Base-by-base conservation (phyloP, 2,113 vertebrate species). In the Salvator merianae region DNA sequence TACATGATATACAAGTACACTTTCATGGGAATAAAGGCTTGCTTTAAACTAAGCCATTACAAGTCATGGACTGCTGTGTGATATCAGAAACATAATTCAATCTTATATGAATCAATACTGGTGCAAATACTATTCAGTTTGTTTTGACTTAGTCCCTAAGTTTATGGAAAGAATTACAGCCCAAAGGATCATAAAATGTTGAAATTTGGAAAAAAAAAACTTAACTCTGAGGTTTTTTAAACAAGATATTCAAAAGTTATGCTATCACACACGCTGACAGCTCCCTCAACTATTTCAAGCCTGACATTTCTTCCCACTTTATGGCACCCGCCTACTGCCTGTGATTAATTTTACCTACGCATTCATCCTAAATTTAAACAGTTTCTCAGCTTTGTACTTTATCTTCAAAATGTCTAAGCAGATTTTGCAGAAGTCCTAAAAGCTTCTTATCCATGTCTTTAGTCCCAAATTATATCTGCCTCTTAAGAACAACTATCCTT, bases 321-420 rank as follows among this genome's bases (percentile, higher is more conserved):
- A 16, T n/a, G 2, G 72, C 68, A 34, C 74, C 68, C 2, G 76
- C 77, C 12, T 47, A 84, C n/a, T 79, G 82, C 68, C 68, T 50
- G 0, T 0, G 36, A 83, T 55, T 0, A 47, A 30, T 24, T 79
- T 53, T 62, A 62, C 24, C 30, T 62, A 84, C 83, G 24, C 68
- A 47, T 72, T n/a, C 13, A 78, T 84, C 76, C 83, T 72, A 84
- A 84, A 79, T 79, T 84, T 79, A 84, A 79, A 50, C 40, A 63
- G n/a, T 22, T 81, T 43, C 81, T 63, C 62, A 62, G 40, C 76
- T 77, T 66, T 79, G 62, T 62, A 1, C 34, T 43, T 10, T n/a
- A 13, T 50, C 62, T 82, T 73, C 40, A 65, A n/a, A 6, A n/a
- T 9, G 81, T 1, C 20, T 79, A 59, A 36, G 79, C 55, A 90